Percentiles rank a stretch among this genome's conserved stretches.
Conservation (phyloP, 2,888 invertebrate genomes). For the Agapostemon virescens region DNA sequence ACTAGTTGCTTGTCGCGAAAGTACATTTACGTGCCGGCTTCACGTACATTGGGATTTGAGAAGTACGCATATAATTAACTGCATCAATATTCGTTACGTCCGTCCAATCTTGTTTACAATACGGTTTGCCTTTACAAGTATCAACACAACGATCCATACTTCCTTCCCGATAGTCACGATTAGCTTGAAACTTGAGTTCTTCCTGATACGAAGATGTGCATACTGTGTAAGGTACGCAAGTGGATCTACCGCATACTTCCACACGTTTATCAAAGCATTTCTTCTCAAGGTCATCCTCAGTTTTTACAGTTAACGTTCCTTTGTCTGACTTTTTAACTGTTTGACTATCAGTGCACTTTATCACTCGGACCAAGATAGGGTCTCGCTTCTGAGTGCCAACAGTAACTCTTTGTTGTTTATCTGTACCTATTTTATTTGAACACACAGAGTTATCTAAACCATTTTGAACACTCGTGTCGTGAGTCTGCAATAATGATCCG, state of each 20-base stretch:
- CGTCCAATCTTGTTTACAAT: conserved; percentile 32
- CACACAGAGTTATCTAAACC: neutral
- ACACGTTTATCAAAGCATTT: conserved; percentile 12
- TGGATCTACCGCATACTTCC: conserved; percentile 24
- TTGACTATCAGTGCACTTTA: conserved; percentile 41
- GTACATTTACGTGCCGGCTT: conserved; percentile 18
- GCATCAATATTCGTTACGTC: conserved; percentile 28
- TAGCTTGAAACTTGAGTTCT: neutral
- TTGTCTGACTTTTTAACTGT: conserved; percentile 37
- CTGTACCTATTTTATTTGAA: neutral
- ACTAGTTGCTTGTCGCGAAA: conserved; percentile 6
- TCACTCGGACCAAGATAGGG: conserved; percentile 55
- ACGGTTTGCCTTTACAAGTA: conserved; percentile 30
- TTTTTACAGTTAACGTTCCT: conserved; percentile 22
- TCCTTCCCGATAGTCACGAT: neutral
- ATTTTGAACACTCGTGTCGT: conserved; percentile 35
- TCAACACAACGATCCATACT: conserved; percentile 22
- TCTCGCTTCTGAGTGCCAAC: conserved; percentile 58
- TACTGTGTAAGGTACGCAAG: conserved; percentile 17
- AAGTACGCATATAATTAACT: neutral
- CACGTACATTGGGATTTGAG: conserved; percentile 28
- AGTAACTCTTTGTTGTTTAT: conserved; percentile 11
- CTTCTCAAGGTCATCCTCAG: neutral
- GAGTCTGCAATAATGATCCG: conserved; percentile 16
- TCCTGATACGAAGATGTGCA: neutral